These are phyloP conservation scores for Oscheius sp. DNA, from an alignment of 2,888 invertebrate species.

Conservation along the genomic window DNA sequence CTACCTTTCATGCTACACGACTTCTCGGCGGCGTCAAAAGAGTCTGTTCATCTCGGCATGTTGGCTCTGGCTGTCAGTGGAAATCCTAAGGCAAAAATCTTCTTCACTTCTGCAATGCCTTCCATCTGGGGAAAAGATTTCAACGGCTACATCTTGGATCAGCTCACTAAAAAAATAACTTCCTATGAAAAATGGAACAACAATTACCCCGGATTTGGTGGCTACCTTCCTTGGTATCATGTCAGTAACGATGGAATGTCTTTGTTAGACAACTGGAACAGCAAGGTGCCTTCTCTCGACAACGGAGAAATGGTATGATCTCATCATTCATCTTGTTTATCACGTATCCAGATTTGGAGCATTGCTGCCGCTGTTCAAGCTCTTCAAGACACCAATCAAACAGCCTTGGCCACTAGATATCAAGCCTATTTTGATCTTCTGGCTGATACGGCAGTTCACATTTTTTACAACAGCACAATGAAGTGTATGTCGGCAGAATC, in stretches of 20 bases:
- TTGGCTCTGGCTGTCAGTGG: constrained; percentile 15
- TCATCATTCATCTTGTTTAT: no score
- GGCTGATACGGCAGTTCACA: constrained; percentile 8
- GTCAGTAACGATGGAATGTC: constrained; percentile 8
- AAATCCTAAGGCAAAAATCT: not conserved
- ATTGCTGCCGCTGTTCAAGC: constrained; percentile 19
- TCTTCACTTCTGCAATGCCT: constrained; percentile 22
- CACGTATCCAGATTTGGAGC: not conserved
- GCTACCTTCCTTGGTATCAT: constrained; percentile 24
- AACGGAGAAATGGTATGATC: constrained; percentile 8
- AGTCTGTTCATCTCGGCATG: constrained; percentile 14
- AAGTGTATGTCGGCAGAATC: constrained; percentile 13
- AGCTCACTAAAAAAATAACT: constrained; percentile 8
- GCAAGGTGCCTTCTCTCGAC: constrained; percentile 7
- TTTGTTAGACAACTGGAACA: constrained; percentile 5
- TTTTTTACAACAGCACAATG: constrained; percentile 21
- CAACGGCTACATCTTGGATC: not conserved
- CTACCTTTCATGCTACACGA: constrained; percentile 11
- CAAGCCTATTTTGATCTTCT: constrained; percentile 6
- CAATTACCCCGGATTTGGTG: constrained; percentile 16
- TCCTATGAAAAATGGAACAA: constrained; percentile 27
- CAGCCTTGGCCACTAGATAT: constrained; percentile 7
- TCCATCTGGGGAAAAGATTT: not conserved
- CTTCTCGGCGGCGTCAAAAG: constrained; percentile 20
- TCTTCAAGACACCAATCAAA: not conserved